phyloP scores from a whole-genome alignment of 2,113 vertebrate genomes.

The Dipodomys ordii region DNA sequence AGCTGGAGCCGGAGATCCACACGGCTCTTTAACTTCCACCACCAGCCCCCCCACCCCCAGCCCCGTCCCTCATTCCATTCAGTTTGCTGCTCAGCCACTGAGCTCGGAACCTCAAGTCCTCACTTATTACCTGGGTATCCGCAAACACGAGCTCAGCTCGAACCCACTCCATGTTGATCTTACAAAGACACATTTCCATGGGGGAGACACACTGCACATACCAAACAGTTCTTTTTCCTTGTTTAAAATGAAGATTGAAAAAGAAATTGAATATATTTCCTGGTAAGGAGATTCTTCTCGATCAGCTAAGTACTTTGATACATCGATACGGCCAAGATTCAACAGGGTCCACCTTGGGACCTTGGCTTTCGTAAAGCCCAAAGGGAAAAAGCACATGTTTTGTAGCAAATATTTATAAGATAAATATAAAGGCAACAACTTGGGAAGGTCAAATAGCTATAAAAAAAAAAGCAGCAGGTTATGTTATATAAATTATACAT shows the following conservation, averaged over 20 bases:
- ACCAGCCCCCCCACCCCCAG: too few relatives aligned
- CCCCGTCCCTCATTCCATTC: not conserved
- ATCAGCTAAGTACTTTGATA: not conserved
- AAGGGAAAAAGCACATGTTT: not conserved
- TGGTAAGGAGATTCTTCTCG: not conserved
- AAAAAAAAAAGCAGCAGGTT: not conserved
- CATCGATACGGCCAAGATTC: not conserved
- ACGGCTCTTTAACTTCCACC: too few relatives aligned
- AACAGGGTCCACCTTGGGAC: not conserved
- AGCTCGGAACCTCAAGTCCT: not conserved
- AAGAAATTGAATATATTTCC: not conserved
- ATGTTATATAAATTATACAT: too few relatives aligned
- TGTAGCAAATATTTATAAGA: conserved; percentile 32
- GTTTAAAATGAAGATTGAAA: not conserved
- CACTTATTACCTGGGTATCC: not conserved
- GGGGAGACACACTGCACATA: not conserved
- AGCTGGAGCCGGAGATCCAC: not conserved
- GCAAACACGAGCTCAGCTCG: not conserved
- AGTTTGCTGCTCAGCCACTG: not conserved
- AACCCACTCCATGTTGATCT: not conserved
- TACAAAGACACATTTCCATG: not conserved
- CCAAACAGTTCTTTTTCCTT: not conserved
- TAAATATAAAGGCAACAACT: not conserved
- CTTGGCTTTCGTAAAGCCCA: not conserved
- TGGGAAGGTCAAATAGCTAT: not conserved